Percentiles rank a stretch among this genome's conserved stretches.
phyloP scores from a whole-genome alignment of 2,113 vertebrate genomes.

The Macrotus californicus region DNA sequence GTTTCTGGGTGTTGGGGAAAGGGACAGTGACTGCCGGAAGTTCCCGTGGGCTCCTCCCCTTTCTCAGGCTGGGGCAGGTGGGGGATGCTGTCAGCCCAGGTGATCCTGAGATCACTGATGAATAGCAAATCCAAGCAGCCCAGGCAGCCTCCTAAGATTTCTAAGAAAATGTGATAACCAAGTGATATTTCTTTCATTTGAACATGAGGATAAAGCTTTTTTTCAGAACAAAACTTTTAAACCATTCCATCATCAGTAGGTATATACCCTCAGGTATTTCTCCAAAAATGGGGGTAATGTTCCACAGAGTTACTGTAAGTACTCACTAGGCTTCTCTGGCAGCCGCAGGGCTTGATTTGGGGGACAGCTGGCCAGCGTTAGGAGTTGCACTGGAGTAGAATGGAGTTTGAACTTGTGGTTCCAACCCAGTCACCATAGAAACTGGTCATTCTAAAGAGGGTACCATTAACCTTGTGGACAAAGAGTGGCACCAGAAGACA shows the following conservation, averaged over 20 bases:
- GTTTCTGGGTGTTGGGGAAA: neutral
- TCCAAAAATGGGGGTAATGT: neutral
- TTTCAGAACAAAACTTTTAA: neutral
- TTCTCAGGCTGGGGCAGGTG: neutral
- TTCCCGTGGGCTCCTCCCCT: neutral
- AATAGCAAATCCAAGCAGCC: neutral
- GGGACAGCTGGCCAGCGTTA: neutral
- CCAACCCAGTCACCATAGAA: neutral
- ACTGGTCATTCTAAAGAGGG: neutral
- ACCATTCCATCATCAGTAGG: neutral
- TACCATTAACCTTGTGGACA: neutral
- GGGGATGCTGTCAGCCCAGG: neutral
- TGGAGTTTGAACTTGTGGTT: neutral
- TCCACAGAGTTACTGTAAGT: neutral
- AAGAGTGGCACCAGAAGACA: neutral
- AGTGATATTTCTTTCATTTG: neutral
- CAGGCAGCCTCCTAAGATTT: neutral
- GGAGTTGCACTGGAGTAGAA: neutral
- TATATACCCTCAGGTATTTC: neutral
- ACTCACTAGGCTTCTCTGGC: neutral
- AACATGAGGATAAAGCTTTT: neutral
- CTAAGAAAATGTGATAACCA: neutral
- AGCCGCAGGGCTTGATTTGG: neutral
- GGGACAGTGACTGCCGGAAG: neutral
- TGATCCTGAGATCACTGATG: neutral